These are phyloP conservation scores for Butorides virescens DNA, from an alignment of 2,113 vertebrate species.

Conservation along the genomic window DNA sequence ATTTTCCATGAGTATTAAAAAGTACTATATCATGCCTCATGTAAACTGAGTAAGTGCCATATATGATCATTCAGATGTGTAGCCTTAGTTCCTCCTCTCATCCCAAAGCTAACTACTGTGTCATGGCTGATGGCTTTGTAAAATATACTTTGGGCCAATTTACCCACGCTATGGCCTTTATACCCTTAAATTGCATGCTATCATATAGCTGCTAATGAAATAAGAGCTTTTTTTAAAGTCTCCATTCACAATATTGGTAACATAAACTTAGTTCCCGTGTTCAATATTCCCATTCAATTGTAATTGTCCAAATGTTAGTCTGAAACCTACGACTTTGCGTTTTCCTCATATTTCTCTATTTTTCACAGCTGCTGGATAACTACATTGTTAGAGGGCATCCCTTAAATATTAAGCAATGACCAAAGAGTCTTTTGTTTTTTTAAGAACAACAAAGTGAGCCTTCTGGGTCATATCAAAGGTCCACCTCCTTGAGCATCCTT, in stretches of 20 bases:
- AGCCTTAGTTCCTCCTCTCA: background rate
- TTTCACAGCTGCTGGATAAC: background rate
- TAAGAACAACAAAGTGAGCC: background rate
- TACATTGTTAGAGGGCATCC: background rate
- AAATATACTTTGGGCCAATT: background rate
- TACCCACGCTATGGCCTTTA: background rate
- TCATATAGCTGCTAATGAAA: background rate
- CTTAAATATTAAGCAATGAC: background rate
- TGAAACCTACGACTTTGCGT: background rate
- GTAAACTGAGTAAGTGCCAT: background rate
- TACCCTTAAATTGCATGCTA: background rate
- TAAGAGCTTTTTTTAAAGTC: background rate
- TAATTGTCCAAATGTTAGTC: background rate
- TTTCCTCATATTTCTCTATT: background rate
- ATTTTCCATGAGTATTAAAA: background rate
- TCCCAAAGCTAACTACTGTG: background rate
- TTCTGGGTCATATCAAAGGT: background rate
- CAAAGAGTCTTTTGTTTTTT: background rate
- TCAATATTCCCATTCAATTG: background rate
- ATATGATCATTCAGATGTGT: background rate
- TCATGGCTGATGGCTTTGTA: background rate
- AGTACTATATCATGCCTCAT: background rate
- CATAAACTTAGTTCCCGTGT: background rate
- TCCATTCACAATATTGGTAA: background rate
- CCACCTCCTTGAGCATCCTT: background rate